These are phyloP conservation scores for Paradisaea rubra DNA, from an alignment of 2,113 vertebrate genomes.

Conservation along the genomic window DNA sequence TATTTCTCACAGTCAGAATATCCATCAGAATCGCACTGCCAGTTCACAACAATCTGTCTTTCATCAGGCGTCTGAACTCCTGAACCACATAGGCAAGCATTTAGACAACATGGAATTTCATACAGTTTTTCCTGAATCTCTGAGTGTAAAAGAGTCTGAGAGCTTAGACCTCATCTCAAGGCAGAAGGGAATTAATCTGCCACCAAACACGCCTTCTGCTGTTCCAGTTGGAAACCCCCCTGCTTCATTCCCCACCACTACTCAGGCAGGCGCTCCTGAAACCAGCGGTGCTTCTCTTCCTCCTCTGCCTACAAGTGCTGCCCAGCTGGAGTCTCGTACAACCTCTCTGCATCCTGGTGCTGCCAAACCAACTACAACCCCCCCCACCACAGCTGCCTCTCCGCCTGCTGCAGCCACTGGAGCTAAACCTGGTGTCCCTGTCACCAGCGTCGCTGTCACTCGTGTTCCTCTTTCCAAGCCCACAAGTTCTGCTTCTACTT, in stretches of 20 bases:
- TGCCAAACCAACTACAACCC: not conserved
- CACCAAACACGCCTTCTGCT: fast-evolving
- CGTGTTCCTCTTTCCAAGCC: not conserved
- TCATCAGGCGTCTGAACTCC: not conserved
- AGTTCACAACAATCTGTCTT: not conserved
- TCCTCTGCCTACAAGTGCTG: not conserved
- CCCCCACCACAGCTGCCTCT: not conserved
- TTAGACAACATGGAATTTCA: not conserved
- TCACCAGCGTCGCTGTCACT: not conserved
- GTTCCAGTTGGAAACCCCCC: not conserved
- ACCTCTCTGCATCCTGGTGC: not conserved
- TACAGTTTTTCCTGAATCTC: not conserved
- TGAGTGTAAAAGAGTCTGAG: not conserved
- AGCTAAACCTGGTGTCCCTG: not conserved
- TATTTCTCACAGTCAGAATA: not conserved
- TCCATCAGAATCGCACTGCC: not conserved
- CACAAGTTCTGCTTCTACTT: not conserved
- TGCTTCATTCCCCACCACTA: not conserved
- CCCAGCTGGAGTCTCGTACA: not conserved
- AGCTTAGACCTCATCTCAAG: not conserved
- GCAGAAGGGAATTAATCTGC: not conserved
- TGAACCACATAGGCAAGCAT: not conserved
- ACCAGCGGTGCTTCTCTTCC: not conserved
- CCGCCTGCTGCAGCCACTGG: not conserved
- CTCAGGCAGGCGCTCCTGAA: not conserved